Conservation (phyloP, 2,113 vertebrate genomes). For the Pomatorhinus ruficollis region DNA sequence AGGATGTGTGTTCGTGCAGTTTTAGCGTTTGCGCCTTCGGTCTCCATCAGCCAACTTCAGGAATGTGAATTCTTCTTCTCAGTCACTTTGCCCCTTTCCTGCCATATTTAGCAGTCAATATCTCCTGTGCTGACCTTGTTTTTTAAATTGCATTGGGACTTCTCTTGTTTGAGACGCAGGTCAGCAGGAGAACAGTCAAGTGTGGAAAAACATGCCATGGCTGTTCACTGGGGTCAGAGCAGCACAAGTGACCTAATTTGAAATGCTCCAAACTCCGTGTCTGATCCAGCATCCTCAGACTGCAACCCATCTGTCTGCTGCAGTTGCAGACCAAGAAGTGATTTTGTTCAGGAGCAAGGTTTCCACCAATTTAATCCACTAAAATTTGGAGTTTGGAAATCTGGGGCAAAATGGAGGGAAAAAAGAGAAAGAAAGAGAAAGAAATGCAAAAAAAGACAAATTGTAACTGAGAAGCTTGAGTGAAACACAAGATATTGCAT, state of each 20-base stretch:
- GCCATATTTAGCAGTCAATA: background rate
- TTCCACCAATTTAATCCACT: background rate
- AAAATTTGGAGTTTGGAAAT: background rate
- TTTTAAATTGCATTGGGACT: background rate
- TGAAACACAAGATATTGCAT: background rate
- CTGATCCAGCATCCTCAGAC: background rate
- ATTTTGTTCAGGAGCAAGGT: background rate
- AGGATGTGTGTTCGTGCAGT: rapidly evolving
- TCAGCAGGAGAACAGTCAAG: background rate
- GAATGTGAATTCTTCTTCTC: background rate
- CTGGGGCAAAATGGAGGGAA: background rate
- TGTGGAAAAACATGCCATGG: rapidly evolving
- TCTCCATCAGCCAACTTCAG: background rate
- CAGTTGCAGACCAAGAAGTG: background rate
- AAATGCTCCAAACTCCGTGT: rapidly evolving
- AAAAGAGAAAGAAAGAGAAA: background rate
- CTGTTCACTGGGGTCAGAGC: background rate
- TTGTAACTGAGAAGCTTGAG: background rate
- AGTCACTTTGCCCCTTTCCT: background rate
- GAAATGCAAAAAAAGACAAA: background rate
- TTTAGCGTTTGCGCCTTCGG: rapidly evolving
- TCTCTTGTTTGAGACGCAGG: rapidly evolving
- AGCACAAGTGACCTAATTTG: background rate
- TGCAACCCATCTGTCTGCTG: background rate
- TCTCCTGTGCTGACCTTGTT: background rate